A percentile compares a stretch with the other conserved stretches of the same genome.
Conservation (phyloP, 1,140 invertebrate genomes). For the Scaptomyza pallida region DNA sequence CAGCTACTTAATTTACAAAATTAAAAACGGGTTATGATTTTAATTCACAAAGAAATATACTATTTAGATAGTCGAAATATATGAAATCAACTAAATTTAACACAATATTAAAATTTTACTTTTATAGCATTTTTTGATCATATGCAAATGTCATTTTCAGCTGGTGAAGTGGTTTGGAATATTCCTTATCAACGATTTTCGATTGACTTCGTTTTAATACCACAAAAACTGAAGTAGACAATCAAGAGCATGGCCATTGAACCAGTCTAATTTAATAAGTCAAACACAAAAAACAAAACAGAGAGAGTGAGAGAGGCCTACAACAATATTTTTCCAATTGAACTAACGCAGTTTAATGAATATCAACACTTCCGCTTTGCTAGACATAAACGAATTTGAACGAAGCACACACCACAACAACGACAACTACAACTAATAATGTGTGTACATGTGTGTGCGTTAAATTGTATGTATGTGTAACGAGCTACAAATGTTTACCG, state of each 20-base stretch:
- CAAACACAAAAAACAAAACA: slow-evolving; percentile 25
- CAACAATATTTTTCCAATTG: slow-evolving; percentile 70
- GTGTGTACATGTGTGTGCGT: slow-evolving; percentile 19
- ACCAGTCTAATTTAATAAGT: slow-evolving; percentile 75
- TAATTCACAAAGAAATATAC: no score
- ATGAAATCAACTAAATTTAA: no score
- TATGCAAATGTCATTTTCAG: not conserved
- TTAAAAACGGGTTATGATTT: no score
- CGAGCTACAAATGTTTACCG: slow-evolving; percentile 75
- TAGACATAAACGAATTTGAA: slow-evolving; percentile 21
- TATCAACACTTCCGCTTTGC: slow-evolving; percentile 62
- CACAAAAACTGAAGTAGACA: slow-evolving; percentile 20
- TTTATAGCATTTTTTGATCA: no score
- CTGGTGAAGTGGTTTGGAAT: slow-evolving; percentile 44
- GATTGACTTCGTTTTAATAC: slow-evolving; percentile 61
- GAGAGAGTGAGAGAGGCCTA: slow-evolving; percentile 4
- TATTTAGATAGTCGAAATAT: no score
- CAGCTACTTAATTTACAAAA: no score
- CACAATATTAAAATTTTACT: no score
- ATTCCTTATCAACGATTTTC: slow-evolving; percentile 64
- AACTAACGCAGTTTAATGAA: slow-evolving; percentile 63
- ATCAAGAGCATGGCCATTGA: slow-evolving; percentile 45
- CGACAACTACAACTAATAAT: slow-evolving; percentile 46
- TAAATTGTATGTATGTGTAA: slow-evolving; percentile 38
- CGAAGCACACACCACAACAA: slow-evolving; percentile 16